Conservation (phyloP, 2,888 invertebrate species). For the Drosophila peninsularis region DNA sequence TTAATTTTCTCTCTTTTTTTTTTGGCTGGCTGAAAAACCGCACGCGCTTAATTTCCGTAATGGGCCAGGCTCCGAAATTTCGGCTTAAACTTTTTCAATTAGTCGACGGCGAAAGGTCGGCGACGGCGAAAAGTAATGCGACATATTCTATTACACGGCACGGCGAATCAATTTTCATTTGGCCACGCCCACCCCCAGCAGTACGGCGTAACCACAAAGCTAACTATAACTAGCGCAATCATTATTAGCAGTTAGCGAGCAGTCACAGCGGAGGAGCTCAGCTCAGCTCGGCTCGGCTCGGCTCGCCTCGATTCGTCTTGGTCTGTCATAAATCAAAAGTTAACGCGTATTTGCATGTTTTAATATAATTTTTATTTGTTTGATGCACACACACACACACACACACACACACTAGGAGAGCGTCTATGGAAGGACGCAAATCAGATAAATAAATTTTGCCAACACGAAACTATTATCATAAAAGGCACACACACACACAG, state of each 20-base stretch:
- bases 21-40: constrained; percentile 44
- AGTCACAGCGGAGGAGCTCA: constrained; percentile 22
- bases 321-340: constrained; percentile 81
- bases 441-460: constrained; percentile 79
- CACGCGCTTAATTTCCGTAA: constrained; percentile 77
- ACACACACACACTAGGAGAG: constrained; percentile 26
- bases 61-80: constrained; percentile 54
- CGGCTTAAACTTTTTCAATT: constrained; percentile 75
- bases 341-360: constrained; percentile 83
- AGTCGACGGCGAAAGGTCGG: constrained; percentile 40
- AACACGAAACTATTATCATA: constrained; percentile 83
- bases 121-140: constrained; percentile 27
- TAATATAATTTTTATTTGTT: constrained; percentile 82
- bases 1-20: constrained; percentile 51
- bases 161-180: constrained; percentile 72
- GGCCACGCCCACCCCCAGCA: neutral
- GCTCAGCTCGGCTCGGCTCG: neutral
- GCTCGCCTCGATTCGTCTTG: constrained; percentile 24
- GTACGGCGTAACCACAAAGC: constrained; percentile 51
- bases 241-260: constrained; percentile 63
- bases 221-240: constrained; percentile 64
- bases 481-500: constrained; percentile 58
- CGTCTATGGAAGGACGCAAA: constrained; percentile 43
- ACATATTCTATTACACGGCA: constrained; percentile 67
- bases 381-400: constrained; percentile 50